Evolutionary conservation across 92 coral and sea anemone genomes (phyloP).

Genomic region (Chrysogorgia sp.): DNA sequence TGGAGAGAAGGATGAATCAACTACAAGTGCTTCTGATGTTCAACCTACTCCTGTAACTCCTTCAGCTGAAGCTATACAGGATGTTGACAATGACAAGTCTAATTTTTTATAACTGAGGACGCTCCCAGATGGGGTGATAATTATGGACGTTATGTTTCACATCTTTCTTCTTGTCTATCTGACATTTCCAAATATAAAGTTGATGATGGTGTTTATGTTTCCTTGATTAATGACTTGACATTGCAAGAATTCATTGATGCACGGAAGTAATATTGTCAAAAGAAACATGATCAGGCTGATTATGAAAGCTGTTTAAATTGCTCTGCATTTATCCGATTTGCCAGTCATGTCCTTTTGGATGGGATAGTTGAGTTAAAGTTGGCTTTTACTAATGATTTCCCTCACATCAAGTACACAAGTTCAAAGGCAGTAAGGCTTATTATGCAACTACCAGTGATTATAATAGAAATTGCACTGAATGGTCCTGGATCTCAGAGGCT

Average conservation of each 20-base stretch:
- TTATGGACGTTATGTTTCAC: neutral
- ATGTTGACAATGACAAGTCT: neutral
- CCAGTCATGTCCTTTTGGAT: neutral
- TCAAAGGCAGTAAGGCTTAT: conserved; percentile 11
- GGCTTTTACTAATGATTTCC: neutral
- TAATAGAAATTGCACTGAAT: neutral
- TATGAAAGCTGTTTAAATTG: neutral
- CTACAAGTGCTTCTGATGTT: too few species aligned
- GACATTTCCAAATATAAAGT: neutral
- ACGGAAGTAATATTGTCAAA: neutral
- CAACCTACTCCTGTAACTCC: too few species aligned
- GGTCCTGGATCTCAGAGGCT: conserved; percentile 32
- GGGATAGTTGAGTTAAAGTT: neutral
- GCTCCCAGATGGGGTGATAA: neutral
- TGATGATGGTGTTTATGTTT: neutral
- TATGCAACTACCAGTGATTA: conserved; percentile 28
- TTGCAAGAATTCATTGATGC: neutral
- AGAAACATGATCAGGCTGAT: neutral
- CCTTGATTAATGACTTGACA: neutral
- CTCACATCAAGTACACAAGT: neutral
- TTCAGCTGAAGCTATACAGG: neutral
- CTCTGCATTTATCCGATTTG: neutral
- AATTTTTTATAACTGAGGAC: neutral
- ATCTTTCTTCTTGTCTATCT: neutral
- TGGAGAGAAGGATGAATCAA: neutral